Conservation (phyloP, 2,797 vertebrate genomes). For the Phoeniculus purpureus region DNA sequence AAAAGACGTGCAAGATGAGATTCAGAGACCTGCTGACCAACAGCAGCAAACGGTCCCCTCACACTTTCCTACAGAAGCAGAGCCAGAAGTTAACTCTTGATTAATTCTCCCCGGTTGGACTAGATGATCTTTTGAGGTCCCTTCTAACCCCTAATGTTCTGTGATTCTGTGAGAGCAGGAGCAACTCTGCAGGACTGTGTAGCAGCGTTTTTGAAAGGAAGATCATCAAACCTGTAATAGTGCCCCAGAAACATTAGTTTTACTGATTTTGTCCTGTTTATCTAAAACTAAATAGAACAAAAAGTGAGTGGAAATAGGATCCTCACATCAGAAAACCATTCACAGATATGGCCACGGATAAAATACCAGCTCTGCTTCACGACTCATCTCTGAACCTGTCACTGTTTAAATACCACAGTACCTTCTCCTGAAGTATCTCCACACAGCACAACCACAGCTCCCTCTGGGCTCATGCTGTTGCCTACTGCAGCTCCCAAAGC, state of each 20-base stretch:
- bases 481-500: neutral
- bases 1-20: neutral
- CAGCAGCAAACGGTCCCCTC: neutral
- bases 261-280: neutral
- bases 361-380: neutral
- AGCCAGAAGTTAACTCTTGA: neutral
- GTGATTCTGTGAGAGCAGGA: neutral
- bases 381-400: constrained; percentile 29
- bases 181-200: neutral
- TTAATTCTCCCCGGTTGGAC: neutral
- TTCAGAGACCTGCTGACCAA: neutral
- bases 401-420: constrained; percentile 9
- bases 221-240: neutral
- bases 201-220: neutral
- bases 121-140: too few relatives aligned
- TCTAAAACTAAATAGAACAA: neutral
- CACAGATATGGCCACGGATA: neutral
- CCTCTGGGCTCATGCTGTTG: neutral
- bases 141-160: too few relatives aligned
- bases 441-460: neutral
- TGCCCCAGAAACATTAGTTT: neutral
- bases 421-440: neutral
- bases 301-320: neutral
- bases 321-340: neutral
- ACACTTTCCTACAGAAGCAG: neutral